Percentiles rank a stretch among this genome's conserved stretches.
These are phyloP conservation scores for Myotis yumanensis DNA, from an alignment of 2,113 vertebrate genomes.

Conservation along the genomic window DNA sequence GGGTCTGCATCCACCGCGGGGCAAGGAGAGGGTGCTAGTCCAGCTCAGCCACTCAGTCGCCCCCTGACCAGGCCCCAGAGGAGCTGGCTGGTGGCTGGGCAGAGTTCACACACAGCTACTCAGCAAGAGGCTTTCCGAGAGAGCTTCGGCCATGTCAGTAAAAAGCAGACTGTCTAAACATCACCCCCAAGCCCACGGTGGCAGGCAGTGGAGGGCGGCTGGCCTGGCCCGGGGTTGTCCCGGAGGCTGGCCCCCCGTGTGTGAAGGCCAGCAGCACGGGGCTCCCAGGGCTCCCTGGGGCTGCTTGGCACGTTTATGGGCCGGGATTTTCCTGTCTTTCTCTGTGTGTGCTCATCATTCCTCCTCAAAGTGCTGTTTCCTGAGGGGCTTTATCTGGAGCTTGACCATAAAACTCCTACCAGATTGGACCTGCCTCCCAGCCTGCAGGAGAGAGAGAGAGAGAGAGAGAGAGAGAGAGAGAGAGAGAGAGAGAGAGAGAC, in stretches of 20 bases:
- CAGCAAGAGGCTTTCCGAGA: neutral
- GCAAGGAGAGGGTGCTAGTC: neutral
- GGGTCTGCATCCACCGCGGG: neutral
- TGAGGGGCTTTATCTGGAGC: neutral
- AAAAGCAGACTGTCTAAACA: neutral
- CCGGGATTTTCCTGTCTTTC: neutral
- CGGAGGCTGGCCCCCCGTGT: accelerated
- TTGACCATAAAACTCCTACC: neutral
- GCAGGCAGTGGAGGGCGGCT: accelerated
- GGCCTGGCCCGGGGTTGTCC: neutral
- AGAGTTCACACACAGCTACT: neutral
- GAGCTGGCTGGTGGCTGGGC: neutral
- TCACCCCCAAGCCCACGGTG: too few relatives aligned
- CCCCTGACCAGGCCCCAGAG: neutral
- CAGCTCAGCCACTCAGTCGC: accelerated
- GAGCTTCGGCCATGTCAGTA: neutral
- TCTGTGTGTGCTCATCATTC: neutral
- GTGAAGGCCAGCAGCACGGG: neutral
- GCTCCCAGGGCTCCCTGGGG: neutral
- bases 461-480: too few relatives aligned
- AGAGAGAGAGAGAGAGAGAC: too few relatives aligned
- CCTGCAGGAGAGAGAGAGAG: neutral
- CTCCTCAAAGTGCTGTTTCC: neutral
- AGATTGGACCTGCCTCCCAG: neutral
- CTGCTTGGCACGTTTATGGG: neutral